These are phyloP conservation scores for Piaya cayana DNA, from an alignment of 2,113 vertebrate genomes.

Conservation along the genomic window DNA sequence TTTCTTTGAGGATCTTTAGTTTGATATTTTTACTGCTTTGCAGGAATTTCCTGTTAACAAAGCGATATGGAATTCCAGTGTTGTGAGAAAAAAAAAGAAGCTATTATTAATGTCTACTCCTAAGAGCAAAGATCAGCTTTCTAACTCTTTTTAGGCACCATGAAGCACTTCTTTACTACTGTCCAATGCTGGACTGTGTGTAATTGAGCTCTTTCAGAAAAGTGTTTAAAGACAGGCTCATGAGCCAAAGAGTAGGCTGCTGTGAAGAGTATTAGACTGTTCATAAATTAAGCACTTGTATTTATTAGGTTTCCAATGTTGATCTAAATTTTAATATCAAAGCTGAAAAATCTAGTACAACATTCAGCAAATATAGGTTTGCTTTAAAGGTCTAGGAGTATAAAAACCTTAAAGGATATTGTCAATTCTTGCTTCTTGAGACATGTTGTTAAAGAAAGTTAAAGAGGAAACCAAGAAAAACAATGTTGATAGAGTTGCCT, in stretches of 20 bases:
- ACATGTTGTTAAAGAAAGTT: not conserved
- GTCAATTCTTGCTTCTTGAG: not conserved
- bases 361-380: not conserved
- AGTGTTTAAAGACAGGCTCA: not conserved
- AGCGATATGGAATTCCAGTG: not conserved
- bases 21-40: slow-evolving; percentile 35
- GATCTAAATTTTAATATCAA: not conserved
- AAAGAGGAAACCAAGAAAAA: not conserved
- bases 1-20: slow-evolving; percentile 13
- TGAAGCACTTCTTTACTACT: not conserved
- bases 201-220: not conserved
- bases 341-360: not conserved
- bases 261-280: not conserved
- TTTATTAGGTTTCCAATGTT: not conserved
- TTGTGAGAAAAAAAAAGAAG: not conserved
- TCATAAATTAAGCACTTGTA: not conserved
- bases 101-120: not conserved
- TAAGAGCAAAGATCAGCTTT: slow-evolving; percentile 10
- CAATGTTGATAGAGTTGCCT: not conserved
- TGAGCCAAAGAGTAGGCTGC: not conserved
- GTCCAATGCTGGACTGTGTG: not conserved
- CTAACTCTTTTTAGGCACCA: not conserved
- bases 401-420: not conserved
- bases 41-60: not conserved
- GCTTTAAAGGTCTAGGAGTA: not conserved